Percentiles rank a stretch among this genome's conserved stretches.
Conservation (phyloP, 2,888 invertebrate species). For the Arrhopalites spinosus region DNA sequence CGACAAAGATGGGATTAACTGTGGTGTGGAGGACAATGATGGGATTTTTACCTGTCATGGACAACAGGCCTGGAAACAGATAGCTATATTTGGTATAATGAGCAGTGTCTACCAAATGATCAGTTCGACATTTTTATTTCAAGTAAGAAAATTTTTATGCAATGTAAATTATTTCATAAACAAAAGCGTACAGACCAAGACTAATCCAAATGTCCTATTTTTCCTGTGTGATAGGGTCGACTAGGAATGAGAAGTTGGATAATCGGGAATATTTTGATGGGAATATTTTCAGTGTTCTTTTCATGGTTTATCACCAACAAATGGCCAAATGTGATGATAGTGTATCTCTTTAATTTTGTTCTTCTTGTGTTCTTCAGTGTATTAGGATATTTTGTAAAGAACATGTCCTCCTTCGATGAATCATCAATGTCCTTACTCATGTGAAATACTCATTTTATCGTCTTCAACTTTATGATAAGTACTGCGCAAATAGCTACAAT, state of each 20-base stretch:
- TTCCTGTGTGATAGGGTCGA: background rate
- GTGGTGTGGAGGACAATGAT: too few relatives aligned
- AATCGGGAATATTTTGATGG: slow-evolving; percentile 20
- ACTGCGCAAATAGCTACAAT: too few relatives aligned
- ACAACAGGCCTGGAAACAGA: slow-evolving; percentile 19
- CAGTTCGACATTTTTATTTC: slow-evolving; percentile 24
- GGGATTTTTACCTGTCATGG: slow-evolving; percentile 11
- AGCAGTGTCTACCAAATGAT: slow-evolving; percentile 22
- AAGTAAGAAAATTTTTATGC: slow-evolving; percentile 11
- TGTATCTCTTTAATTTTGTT: slow-evolving; percentile 21
- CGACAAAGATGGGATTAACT: background rate
- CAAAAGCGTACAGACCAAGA: background rate
- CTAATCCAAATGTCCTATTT: background rate
- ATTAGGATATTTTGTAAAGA: slow-evolving; percentile 28
- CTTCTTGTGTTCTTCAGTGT: slow-evolving; percentile 7
- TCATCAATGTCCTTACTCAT: slow-evolving; percentile 27
- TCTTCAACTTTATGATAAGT: background rate
- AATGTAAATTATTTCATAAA: background rate
- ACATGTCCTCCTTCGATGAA: slow-evolving; percentile 27
- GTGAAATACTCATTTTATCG: background rate
- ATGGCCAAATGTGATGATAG: slow-evolving; percentile 26
- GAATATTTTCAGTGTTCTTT: slow-evolving; percentile 13
- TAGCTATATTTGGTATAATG: slow-evolving; percentile 20
- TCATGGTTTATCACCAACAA: background rate
- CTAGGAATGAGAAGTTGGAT: slow-evolving; percentile 35